Evolutionary conservation across 2,113 vertebrate species (phyloP).

Genomic region (Lepisosteus oculatus): DNA sequence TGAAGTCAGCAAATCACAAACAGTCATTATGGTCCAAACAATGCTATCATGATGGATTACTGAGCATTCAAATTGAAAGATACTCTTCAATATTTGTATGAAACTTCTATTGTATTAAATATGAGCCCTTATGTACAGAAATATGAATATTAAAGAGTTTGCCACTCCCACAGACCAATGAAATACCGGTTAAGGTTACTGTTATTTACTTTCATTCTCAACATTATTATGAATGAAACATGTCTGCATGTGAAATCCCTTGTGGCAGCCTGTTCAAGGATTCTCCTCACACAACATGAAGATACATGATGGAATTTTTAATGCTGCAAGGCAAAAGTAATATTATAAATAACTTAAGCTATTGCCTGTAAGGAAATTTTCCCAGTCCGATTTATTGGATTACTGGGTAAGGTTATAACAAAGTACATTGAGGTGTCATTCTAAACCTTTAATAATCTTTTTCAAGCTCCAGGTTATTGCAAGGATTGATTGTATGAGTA

Average conservation of each 20-base stretch:
- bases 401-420: neutral
- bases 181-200: slow-evolving; percentile 11
- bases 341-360: slow-evolving; percentile 23
- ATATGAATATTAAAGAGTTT: slow-evolving; percentile 27
- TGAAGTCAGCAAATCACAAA: slow-evolving; percentile 1
- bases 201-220: slow-evolving; percentile 11
- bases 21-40: slow-evolving; percentile 16
- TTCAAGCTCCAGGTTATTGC: too few species aligned
- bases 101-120: neutral
- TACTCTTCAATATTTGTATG: slow-evolving; percentile 10
- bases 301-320: slow-evolving; percentile 13
- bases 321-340: slow-evolving; percentile 22
- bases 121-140: slow-evolving; percentile 18
- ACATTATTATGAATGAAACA: slow-evolving; percentile 19
- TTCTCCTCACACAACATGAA: slow-evolving; percentile 20
- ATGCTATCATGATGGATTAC: slow-evolving; percentile 10
- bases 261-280: slow-evolving; percentile 1
- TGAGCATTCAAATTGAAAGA: neutral
- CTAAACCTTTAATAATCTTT: too few species aligned
- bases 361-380: slow-evolving; percentile 26
- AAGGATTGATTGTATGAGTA: too few species aligned
- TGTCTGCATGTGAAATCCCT: slow-evolving; percentile 17
- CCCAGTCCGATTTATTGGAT: slow-evolving; percentile 17
- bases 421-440: too few species aligned
- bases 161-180: slow-evolving; percentile 5